A percentile compares a stretch with the other conserved stretches of the same genome.
These are phyloP conservation scores for Labeo calbasu DNA, from an alignment of 2,797 vertebrate species.

Conservation along the genomic window DNA sequence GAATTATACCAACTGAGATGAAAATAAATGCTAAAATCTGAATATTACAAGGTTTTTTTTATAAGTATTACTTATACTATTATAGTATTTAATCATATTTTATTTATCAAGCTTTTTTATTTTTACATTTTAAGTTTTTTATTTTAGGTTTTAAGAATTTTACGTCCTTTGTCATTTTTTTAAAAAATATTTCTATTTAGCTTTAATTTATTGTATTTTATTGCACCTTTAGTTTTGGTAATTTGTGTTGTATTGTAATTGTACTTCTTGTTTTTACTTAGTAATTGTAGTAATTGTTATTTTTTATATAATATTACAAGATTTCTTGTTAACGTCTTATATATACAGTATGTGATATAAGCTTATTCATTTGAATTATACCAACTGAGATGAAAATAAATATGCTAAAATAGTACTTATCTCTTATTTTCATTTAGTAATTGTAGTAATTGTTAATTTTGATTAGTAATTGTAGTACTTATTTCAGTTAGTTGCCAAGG, in stretches of 20 bases:
- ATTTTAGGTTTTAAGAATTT: background rate
- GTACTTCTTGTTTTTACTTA: no score
- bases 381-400: background rate
- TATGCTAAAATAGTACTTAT: background rate
- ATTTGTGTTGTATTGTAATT: no score
- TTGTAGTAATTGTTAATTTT: background rate
- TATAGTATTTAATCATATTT: background rate
- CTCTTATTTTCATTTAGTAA: no score
- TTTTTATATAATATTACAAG: no score
- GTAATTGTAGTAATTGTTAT: background rate
- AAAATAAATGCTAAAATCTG: background rate
- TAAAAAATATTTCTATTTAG: no score
- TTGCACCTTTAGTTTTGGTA: no score
- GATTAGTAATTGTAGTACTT: no score
- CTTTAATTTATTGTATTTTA: no score
- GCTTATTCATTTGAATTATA: background rate
- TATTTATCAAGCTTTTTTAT: no score
- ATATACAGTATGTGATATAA: background rate
- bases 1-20: background rate
- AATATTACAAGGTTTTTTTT: background rate
- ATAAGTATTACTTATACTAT: background rate
- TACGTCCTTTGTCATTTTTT: no score
- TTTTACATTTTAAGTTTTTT: background rate
- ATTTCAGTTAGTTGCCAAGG: background rate
- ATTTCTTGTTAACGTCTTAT: background rate